Conservation (phyloP, 35 echinoderm and acorn worm genomes). For the Apostichopus japonicus region DNA sequence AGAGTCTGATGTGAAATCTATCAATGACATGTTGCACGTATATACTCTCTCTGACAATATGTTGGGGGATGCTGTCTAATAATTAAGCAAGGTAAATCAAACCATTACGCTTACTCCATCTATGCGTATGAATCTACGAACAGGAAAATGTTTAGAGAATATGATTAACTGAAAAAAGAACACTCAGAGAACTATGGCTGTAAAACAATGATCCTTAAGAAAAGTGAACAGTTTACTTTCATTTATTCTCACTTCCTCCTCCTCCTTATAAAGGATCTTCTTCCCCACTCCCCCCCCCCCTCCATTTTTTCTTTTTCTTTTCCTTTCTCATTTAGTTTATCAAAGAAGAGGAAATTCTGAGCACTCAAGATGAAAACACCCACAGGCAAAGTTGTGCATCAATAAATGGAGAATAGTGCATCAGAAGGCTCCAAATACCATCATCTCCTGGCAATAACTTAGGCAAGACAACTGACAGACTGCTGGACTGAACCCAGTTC, state of each 20-base stretch:
- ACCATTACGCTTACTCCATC: background rate
- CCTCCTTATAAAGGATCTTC: background rate
- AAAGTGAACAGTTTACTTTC: too few species aligned
- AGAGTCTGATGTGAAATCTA: background rate
- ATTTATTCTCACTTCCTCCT: background rate
- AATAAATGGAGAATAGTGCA: conserved; percentile 19
- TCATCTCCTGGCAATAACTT: background rate
- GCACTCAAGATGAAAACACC: background rate
- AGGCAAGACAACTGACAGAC: background rate
- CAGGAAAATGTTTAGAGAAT: background rate
- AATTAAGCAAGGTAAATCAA: background rate
- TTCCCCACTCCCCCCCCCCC: too few species aligned
- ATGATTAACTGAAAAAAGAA: background rate
- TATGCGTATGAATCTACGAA: too few species aligned
- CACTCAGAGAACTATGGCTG: background rate
- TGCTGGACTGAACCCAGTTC: background rate
- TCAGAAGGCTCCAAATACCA: conserved; percentile 1
- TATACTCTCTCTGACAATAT: too few species aligned
- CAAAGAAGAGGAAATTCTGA: background rate
- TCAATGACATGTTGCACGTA: background rate
- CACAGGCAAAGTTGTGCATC: conserved; percentile 3
- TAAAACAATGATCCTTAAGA: background rate
- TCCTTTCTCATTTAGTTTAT: background rate
- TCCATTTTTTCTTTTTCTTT: background rate
- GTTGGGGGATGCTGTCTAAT: background rate